Evolutionary conservation across 2,797 vertebrate species (phyloP).

Genomic region (Pangasius larnaudii): DNA sequence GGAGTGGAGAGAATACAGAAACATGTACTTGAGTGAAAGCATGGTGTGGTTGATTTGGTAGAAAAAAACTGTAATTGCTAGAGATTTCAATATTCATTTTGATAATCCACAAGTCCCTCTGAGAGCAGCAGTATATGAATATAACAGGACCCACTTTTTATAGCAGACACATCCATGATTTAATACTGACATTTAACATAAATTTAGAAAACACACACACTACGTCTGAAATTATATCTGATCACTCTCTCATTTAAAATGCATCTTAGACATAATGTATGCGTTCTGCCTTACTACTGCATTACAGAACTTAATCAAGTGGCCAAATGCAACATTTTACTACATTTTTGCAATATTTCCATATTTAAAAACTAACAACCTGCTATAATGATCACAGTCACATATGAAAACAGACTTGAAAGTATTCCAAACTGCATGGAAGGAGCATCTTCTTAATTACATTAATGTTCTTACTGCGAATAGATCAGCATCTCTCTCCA

Average conservation of each 20-base stretch:
- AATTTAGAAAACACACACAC: no score
- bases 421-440: background rate
- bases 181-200: background rate
- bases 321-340: background rate
- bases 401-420: background rate
- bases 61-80: background rate
- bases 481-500: background rate
- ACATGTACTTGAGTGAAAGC: background rate
- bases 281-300: no score
- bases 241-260: no score
- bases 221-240: no score
- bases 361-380: no score
- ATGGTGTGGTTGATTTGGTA: background rate
- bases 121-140: background rate
- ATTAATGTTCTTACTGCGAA: background rate
- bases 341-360: background rate
- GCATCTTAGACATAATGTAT: no score
- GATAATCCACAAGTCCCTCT: background rate
- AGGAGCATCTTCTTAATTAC: background rate
- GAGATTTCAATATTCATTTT: background rate
- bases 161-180: background rate
- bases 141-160: background rate
- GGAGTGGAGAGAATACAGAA: background rate
- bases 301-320: no score
- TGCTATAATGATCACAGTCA: background rate